Conservation (phyloP, 2,113 vertebrate genomes). For the Dendropsophus ebraccatus region DNA sequence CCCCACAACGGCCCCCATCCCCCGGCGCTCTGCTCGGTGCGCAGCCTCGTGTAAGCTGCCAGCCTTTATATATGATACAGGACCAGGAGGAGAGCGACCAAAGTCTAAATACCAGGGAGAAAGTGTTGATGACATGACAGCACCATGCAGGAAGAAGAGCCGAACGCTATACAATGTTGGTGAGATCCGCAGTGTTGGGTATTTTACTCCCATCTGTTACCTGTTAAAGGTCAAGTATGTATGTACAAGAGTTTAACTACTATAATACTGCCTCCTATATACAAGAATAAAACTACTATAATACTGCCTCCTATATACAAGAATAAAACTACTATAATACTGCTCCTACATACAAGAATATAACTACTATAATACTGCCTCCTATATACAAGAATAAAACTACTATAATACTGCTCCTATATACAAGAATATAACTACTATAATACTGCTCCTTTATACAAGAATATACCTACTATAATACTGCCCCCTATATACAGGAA, state of each 20-base stretch:
- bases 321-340: too few species aligned
- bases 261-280: too few species aligned
- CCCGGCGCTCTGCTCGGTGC: constrained; percentile 69
- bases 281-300: too few species aligned
- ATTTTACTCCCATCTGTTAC: not conserved
- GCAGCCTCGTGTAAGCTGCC: constrained; percentile 50
- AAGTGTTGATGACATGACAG: constrained; percentile 46
- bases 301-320: too few species aligned
- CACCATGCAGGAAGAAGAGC: constrained; percentile 82
- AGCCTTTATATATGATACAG: constrained; percentile 28
- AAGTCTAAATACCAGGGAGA: constrained; percentile 59
- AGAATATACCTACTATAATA: constrained; percentile 1
- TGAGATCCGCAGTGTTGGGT: constrained; percentile 61
- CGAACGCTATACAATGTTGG: constrained; percentile 88
- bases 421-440: constrained; percentile 13
- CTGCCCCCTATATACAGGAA: not conserved
- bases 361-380: constrained; percentile 1
- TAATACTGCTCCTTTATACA: not conserved
- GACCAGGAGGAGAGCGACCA: constrained; percentile 63
- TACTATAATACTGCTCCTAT: constrained; percentile 6
- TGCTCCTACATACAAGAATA: not conserved
- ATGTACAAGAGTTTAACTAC: too few species aligned
- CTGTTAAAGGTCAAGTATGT: too few species aligned
- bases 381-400: constrained; percentile 11
- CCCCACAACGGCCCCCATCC: constrained; percentile 56